These are phyloP conservation scores for Papilio elwesi DNA, from an alignment of 2,888 invertebrate genomes.

Conservation along the genomic window DNA sequence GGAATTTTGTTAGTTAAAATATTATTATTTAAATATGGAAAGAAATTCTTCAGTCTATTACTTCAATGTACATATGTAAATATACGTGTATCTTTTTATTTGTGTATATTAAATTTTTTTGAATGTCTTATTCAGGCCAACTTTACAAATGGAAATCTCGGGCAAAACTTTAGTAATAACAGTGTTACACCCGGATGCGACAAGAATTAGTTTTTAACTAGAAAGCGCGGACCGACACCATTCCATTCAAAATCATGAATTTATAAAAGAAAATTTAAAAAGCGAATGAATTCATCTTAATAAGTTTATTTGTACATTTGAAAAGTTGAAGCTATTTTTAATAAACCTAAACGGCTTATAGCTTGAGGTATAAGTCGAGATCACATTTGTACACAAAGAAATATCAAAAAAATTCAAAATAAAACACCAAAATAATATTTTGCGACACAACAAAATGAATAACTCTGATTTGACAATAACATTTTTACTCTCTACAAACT, in stretches of 20 bases:
- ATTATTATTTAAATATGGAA: no score
- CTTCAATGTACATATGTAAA: no score
- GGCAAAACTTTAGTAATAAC: slow-evolving; percentile 29
- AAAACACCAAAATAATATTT: no score
- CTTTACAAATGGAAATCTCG: neutral
- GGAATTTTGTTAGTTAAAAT: no score
- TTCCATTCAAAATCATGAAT: slow-evolving; percentile 10
- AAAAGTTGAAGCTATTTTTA: neutral
- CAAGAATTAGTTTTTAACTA: slow-evolving; percentile 32
- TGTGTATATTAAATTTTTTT: neutral
- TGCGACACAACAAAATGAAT: no score
- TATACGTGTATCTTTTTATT: no score
- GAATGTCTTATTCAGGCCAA: neutral
- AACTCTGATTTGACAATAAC: no score
- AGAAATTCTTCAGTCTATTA: no score
- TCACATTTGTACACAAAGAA: no score
- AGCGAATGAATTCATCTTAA: neutral
- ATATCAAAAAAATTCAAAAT: no score
- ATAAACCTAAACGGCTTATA: neutral
- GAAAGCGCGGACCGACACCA: neutral
- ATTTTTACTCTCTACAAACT: no score
- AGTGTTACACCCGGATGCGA: neutral
- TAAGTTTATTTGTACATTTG: neutral
- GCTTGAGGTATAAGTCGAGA: neutral
- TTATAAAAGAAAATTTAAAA: neutral